These are phyloP conservation scores for Lipophrys pholis DNA, from an alignment of 2,113 vertebrate genomes.

Conservation along the genomic window DNA sequence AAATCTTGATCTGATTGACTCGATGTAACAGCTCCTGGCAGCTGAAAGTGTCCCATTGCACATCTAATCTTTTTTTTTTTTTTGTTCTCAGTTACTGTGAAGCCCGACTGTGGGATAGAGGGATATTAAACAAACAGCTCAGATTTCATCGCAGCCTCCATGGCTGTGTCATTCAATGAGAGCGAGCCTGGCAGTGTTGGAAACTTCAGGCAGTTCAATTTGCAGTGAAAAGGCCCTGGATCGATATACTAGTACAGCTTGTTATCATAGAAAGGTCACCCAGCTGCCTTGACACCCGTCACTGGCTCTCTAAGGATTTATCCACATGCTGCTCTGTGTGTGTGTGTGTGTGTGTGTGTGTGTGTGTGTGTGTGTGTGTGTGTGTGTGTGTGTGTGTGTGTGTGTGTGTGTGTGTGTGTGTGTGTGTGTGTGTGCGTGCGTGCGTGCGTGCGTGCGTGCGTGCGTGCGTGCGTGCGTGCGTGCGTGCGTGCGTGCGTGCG, in stretches of 20 bases:
- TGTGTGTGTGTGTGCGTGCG: constrained; percentile 22
- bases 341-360: constrained; percentile 12
- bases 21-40: constrained; percentile 39
- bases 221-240: constrained; percentile 60
- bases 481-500: constrained; percentile 18
- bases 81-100: constrained; percentile 16
- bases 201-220: constrained; percentile 67
- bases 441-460: constrained; percentile 10
- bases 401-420: constrained; percentile 7
- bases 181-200: constrained; percentile 20
- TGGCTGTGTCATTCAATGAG: constrained; percentile 27
- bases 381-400: constrained; percentile 21
- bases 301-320: constrained; percentile 50
- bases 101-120: constrained; percentile 1
- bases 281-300: constrained; percentile 52
- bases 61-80: constrained; percentile 11
- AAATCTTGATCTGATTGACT: constrained; percentile 48
- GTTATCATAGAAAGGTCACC: constrained; percentile 76
- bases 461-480: constrained; percentile 7
- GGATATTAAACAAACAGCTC: constrained; percentile 49
- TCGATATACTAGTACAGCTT: constrained; percentile 66
- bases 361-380: constrained; percentile 11
- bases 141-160: constrained; percentile 20
- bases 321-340: constrained; percentile 21
- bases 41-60: constrained; percentile 22